Conservation (phyloP, 1,140 invertebrate genomes). For the Dreissena polymorpha region DNA sequence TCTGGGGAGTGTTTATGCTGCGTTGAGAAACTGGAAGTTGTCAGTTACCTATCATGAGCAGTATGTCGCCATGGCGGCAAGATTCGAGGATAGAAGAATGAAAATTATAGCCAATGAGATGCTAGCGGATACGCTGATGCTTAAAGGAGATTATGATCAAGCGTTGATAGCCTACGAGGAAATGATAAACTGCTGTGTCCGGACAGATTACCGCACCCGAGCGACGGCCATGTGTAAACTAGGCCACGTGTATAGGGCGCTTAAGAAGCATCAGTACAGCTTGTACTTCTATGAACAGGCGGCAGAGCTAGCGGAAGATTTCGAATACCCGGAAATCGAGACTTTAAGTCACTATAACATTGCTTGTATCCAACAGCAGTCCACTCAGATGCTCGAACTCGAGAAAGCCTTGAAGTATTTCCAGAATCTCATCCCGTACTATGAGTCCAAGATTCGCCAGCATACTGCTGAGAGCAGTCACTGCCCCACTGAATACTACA, state of each 20-base stretch:
- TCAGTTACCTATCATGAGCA: slow-evolving; percentile 74
- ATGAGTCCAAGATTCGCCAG: slow-evolving; percentile 70
- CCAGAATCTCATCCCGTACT: slow-evolving; percentile 71
- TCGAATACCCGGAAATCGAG: slow-evolving; percentile 66
- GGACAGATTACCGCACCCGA: slow-evolving; percentile 63
- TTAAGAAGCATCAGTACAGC: slow-evolving; percentile 69
- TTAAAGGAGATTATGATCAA: slow-evolving; percentile 68
- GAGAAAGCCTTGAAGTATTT: slow-evolving; percentile 72
- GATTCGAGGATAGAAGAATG: slow-evolving; percentile 64
- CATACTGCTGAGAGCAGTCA: slow-evolving; percentile 71
- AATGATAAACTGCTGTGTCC: slow-evolving; percentile 61
- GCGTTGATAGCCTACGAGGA: slow-evolving; percentile 64
- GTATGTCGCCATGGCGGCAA: slow-evolving; percentile 69
- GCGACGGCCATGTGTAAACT: slow-evolving; percentile 72
- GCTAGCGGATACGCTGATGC: slow-evolving; percentile 73
- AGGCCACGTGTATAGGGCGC: slow-evolving; percentile 66
- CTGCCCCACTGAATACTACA: slow-evolving; percentile 69
- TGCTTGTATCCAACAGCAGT: slow-evolving; percentile 71
- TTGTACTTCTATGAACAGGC: slow-evolving; percentile 72
- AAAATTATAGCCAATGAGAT: slow-evolving; percentile 71
- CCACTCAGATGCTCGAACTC: slow-evolving; percentile 71
- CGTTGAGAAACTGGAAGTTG: slow-evolving; percentile 69
- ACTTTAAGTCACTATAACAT: slow-evolving; percentile 72
- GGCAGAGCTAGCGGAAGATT: slow-evolving; percentile 65
- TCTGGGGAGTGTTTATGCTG: slow-evolving; percentile 73